Percentiles rank a stretch among this genome's conserved stretches.
phyloP scores from a whole-genome alignment of 2,797 vertebrate species.

The Poeciliopsis turneri region DNA sequence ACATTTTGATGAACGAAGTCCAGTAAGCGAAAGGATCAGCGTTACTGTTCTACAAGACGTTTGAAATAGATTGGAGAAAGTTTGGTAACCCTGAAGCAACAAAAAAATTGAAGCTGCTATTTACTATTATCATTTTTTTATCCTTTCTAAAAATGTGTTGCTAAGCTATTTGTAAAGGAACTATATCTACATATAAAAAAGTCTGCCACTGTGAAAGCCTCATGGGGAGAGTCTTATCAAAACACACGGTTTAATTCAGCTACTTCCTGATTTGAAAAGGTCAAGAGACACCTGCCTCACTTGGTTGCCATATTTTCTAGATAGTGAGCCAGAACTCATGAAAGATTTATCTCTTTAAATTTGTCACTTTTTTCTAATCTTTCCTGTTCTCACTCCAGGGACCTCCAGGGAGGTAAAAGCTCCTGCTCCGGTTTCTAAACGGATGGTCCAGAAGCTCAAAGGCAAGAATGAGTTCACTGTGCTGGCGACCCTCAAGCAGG shows the following conservation, averaged over 20 bases:
- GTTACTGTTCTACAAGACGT: background rate
- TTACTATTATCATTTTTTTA: background rate
- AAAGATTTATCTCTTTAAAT: background rate
- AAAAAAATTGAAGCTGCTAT: background rate
- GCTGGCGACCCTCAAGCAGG: constrained; percentile 92
- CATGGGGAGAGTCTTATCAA: background rate
- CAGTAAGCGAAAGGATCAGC: background rate
- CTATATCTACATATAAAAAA: no score
- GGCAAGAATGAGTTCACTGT: constrained; percentile 95
- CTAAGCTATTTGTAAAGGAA: background rate
- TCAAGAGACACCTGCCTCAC: background rate
- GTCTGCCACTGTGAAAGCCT: background rate
- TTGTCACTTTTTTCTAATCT: background rate
- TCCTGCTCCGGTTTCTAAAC: constrained; percentile 84
- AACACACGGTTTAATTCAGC: background rate
- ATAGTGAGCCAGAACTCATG: background rate
- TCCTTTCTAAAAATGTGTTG: background rate
- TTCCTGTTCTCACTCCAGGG: constrained; percentile 74
- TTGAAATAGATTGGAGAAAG: background rate
- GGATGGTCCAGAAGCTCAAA: constrained; percentile 91
- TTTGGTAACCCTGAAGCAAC: background rate
- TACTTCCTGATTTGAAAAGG: background rate
- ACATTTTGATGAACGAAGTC: background rate
- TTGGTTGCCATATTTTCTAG: background rate
- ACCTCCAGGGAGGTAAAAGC: constrained; percentile 91